These are phyloP conservation scores for Andrena marginata DNA, from an alignment of 2,888 invertebrate species.

Conservation along the genomic window DNA sequence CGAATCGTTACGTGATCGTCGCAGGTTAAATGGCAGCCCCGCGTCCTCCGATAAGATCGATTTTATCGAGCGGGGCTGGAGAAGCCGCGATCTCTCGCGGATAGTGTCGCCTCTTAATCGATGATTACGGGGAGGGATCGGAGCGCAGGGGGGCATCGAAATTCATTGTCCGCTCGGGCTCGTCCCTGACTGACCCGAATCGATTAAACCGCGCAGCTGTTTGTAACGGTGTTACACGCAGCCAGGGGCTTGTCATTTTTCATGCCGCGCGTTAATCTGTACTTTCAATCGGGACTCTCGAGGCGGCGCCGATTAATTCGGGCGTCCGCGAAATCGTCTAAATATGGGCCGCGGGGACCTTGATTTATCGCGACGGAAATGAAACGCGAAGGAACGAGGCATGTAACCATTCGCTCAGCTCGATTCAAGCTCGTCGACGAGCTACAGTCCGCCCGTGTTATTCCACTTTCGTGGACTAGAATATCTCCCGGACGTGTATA, in stretches of 20 bases:
- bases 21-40: background rate
- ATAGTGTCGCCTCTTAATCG: background rate
- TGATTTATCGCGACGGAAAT: conserved; percentile 1
- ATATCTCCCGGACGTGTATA: too few relatives aligned
- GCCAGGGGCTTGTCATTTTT: conserved; percentile 45
- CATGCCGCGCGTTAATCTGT: conserved; percentile 42
- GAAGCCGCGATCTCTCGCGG: background rate
- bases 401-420: background rate
- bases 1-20: conserved; percentile 46
- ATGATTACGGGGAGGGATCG: background rate
- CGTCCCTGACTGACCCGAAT: conserved; percentile 8
- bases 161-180: conserved; percentile 7
- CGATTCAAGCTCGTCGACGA: too few relatives aligned
- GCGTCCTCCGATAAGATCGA: conserved; percentile 18
- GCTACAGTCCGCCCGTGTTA: too few relatives aligned
- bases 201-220: conserved; percentile 24
- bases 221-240: conserved; percentile 43
- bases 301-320: conserved; percentile 53
- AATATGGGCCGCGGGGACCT: conserved; percentile 15
- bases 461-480: too few relatives aligned
- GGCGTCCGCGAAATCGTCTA: conserved; percentile 32
- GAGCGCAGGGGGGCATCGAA: background rate
- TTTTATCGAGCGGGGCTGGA: too few relatives aligned
- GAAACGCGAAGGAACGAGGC: background rate
- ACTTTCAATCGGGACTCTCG: conserved; percentile 54